These are phyloP conservation scores for Stegodyphus dumicola DNA, from an alignment of 1,140 invertebrate species.

Conservation along the genomic window DNA sequence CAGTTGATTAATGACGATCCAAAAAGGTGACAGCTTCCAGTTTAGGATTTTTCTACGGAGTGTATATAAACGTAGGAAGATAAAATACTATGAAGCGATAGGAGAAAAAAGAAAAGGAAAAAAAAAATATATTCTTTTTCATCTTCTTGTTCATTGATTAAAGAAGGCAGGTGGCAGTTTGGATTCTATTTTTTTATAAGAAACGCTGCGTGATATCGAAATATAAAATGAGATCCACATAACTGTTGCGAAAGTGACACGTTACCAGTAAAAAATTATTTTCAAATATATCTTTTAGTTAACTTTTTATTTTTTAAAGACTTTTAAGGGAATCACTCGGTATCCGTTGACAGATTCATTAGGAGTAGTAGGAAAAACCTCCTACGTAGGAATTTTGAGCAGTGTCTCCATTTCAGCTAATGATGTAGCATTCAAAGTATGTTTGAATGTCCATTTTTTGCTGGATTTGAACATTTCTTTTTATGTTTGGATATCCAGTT, in stretches of 20 bases:
- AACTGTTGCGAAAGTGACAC: constrained; percentile 7
- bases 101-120: background rate
- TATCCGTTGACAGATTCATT: constrained; percentile 19
- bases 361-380: background rate
- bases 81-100: background rate
- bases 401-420: too few species aligned
- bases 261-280: constrained; percentile 31
- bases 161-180: constrained; percentile 5
- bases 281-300: background rate
- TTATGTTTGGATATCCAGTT: too few species aligned
- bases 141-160: constrained; percentile 3
- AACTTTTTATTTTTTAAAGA: background rate
- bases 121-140: too few species aligned
- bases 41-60: background rate
- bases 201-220: background rate
- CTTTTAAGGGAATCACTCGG: background rate
- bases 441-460: too few species aligned
- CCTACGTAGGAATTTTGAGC: too few species aligned
- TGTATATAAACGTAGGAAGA: background rate
- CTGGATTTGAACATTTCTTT: too few species aligned
- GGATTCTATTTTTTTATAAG: background rate
- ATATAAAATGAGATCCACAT: background rate
- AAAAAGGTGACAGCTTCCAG: constrained; percentile 16
- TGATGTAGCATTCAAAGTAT: too few species aligned
- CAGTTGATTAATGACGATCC: constrained; percentile 12